Percentiles rank a stretch among this genome's conserved stretches.
These are phyloP conservation scores for Amblyteles armatorius DNA, from an alignment of 2,888 invertebrate genomes.

Conservation along the genomic window DNA sequence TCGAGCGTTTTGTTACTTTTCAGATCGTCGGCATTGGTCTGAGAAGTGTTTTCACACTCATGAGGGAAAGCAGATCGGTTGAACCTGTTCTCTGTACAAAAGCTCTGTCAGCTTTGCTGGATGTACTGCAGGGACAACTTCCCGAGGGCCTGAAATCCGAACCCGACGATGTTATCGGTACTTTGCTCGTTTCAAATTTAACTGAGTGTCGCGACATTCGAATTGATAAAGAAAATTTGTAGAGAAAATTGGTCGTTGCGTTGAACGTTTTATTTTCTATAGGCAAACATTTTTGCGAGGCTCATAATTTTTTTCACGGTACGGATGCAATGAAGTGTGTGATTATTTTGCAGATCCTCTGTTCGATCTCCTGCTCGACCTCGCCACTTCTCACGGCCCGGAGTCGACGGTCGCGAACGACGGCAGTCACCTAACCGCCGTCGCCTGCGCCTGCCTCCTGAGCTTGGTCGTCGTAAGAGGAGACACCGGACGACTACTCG, in stretches of 20 bases:
- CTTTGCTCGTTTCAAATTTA: slow-evolving; percentile 55
- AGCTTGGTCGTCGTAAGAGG: slow-evolving; percentile 97
- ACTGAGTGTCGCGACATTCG: not conserved
- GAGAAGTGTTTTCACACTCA: slow-evolving; percentile 95
- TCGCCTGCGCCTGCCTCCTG: slow-evolving; percentile 96
- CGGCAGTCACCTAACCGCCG: slow-evolving; percentile 91
- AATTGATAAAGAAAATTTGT: not conserved
- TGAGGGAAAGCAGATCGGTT: slow-evolving; percentile 93
- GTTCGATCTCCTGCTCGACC: slow-evolving; percentile 93
- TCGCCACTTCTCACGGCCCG: slow-evolving; percentile 90
- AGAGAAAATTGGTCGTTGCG: not conserved
- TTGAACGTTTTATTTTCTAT: not conserved
- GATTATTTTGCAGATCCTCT: slow-evolving; percentile 89
- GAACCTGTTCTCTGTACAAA: slow-evolving; percentile 95
- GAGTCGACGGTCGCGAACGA: slow-evolving; percentile 87
- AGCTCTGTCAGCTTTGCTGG: slow-evolving; percentile 94
- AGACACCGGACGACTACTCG: slow-evolving; percentile 95
- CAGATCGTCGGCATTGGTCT: slow-evolving; percentile 93
- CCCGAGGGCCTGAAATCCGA: slow-evolving; percentile 94
- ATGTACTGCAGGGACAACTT: slow-evolving; percentile 95
- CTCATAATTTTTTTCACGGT: not conserved
- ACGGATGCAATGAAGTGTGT: not conserved
- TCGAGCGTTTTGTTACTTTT: slow-evolving; percentile 56
- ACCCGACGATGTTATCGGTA: slow-evolving; percentile 90
- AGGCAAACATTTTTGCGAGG: too few relatives aligned